phyloP scores from a whole-genome alignment of 2,888 invertebrate genomes.

The Scaptodrosophila latifasciaeformis region DNA sequence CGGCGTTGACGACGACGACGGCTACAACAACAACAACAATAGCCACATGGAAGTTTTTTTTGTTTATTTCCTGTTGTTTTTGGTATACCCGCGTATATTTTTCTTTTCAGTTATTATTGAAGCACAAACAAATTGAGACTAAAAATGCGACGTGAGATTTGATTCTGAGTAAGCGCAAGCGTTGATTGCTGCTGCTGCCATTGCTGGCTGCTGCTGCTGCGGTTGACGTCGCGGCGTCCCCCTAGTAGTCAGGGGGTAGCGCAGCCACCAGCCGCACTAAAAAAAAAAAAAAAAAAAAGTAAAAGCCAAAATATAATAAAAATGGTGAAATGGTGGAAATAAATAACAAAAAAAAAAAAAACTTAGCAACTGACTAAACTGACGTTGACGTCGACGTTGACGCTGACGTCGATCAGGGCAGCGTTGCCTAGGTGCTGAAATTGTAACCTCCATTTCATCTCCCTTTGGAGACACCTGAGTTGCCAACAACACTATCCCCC shows the following conservation, averaged over 20 bases:
- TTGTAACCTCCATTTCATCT: too few species aligned
- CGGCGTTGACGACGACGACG: constrained; percentile 25
- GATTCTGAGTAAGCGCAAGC: constrained; percentile 69
- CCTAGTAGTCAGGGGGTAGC: constrained; percentile 15
- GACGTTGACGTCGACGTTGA: not conserved
- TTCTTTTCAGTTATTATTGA: constrained; percentile 70
- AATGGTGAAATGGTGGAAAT: constrained; percentile 33
- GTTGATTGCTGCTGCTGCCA: too few species aligned
- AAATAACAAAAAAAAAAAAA: constrained; percentile 3
- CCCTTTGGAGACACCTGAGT: not conserved
- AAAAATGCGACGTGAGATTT: constrained; percentile 71
- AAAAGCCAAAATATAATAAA: constrained; percentile 43
- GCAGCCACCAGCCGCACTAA: constrained; percentile 20
- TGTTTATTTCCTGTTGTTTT: constrained; percentile 15
- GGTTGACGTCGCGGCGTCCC: not conserved
- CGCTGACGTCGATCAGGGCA: too few species aligned
- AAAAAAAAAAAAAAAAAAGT: constrained; percentile 17
- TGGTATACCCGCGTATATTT: constrained; percentile 55
- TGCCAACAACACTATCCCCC: not conserved
- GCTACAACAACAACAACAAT: too few species aligned
- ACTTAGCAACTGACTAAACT: not conserved
- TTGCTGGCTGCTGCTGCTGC: too few species aligned
- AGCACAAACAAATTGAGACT: constrained; percentile 72
- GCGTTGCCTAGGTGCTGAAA: too few species aligned
- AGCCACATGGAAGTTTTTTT: too few species aligned